Base-by-base conservation (phyloP, 2,797 vertebrate genomes). In the Esox masquinongy region DNA sequence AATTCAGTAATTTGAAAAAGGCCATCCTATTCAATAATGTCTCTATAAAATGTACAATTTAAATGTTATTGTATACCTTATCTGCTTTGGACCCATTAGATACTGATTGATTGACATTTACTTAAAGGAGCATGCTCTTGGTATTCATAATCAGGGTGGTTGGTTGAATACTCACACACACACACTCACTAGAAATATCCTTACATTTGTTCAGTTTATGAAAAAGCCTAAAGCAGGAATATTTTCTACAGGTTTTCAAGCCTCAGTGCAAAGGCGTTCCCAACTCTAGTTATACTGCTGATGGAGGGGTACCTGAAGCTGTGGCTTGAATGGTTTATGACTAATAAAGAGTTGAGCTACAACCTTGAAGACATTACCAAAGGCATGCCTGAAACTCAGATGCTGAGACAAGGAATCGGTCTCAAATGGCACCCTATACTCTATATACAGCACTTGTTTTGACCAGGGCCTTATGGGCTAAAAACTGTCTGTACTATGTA, bases 331-430 rank as follows among this genome's bases (percentile, higher is more conserved):
- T 39, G 78, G 70, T 83, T 75, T 79, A 68, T 66, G 50, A 84
- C 87, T n/a, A 56, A 26, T 86, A 89, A 87, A 82, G 73, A 73
- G 82, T 84, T 22, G 70, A 80, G 82, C 71, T 79, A 80, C 75
- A 87, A 83, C 84, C 74, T 88, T 85, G 76, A 81, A 89, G 83
- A 90, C 83, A 91, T 90, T 82, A 90, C 90, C 89, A 90, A 92
- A 91, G 87, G 87, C 90, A 92, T 90, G 88, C 56, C 56, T 14
- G 56, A 24, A 12, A 26, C 22, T 24, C 56, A 61, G 56, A 61
- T 9, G 24, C 56, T 26, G 56, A 61, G 56, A 17, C 56, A 61
- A 24, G 22, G 22, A 24, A 14, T 61, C 22, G 0, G 11, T 61
- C 56, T 22, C 22, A 61, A 61, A 26, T 61, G 4, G 56, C 22